phyloP scores from a whole-genome alignment of 2,888 invertebrate genomes.

The Zaprionus obscuricornis region DNA sequence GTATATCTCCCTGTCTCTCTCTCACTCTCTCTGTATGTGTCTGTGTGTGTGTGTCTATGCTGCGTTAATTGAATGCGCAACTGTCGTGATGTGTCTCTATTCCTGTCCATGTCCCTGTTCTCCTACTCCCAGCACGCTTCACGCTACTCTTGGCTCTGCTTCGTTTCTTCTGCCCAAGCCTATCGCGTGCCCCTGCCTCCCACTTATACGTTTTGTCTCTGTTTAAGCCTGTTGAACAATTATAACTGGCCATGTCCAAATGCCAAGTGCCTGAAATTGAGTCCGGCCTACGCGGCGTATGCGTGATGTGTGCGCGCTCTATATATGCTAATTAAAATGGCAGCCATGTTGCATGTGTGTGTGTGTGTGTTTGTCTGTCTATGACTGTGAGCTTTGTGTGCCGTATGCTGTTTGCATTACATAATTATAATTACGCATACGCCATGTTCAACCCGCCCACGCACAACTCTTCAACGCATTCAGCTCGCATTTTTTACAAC shows the following conservation, averaged over 20 bases:
- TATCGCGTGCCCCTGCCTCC: background rate
- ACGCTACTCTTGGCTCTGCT: background rate
- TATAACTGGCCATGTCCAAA: conserved; percentile 76
- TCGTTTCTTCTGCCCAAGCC: background rate
- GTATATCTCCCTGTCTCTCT: too few species aligned
- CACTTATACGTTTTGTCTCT: conserved; percentile 52
- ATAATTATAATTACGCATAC: conserved; percentile 78
- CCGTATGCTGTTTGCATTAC: conserved; percentile 69
- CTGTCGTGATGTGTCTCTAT: conserved; percentile 57
- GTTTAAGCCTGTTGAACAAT: conserved; percentile 77
- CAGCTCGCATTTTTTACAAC: conserved; percentile 19
- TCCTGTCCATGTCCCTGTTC: conserved; percentile 21
- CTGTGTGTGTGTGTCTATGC: conserved; percentile 22
- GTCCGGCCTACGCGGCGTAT: conserved; percentile 67
- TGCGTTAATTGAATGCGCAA: conserved; percentile 75
- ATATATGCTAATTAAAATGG: conserved; percentile 75
- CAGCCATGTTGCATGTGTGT: conserved; percentile 34
- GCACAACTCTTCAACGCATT: conserved; percentile 11
- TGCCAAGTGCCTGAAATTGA: conserved; percentile 76
- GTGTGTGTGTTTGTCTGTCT: conserved; percentile 21
- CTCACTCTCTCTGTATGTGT: too few species aligned
- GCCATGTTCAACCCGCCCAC: conserved; percentile 64
- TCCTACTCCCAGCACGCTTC: background rate
- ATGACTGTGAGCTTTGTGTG: conserved; percentile 19
- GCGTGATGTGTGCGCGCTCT: conserved; percentile 63